Percentiles rank a stretch among this genome's conserved stretches.
phyloP scores from a whole-genome alignment of 2,113 vertebrate species.

The Neodon shergylaensis region DNA sequence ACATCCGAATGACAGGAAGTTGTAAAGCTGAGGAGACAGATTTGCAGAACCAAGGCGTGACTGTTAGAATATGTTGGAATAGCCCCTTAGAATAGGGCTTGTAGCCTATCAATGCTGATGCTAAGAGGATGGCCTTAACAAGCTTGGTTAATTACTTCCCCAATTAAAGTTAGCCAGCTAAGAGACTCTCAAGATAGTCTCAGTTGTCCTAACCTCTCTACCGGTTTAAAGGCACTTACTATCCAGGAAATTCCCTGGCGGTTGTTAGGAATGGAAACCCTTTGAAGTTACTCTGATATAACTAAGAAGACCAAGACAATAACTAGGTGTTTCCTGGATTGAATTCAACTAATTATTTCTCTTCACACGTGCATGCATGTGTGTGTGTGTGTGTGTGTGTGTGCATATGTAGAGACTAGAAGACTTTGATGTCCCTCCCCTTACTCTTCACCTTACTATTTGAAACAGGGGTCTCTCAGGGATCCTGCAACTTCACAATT shows the following conservation, averaged over 20 bases:
- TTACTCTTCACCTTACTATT: not conserved
- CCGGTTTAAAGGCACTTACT: not conserved
- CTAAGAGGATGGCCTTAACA: not conserved
- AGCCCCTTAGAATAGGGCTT: not conserved
- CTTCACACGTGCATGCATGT: not conserved
- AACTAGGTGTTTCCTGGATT: not conserved
- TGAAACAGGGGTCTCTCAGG: not conserved
- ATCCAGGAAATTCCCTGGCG: not conserved
- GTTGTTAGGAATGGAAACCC: not conserved
- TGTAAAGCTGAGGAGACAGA: not conserved
- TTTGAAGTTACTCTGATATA: not conserved
- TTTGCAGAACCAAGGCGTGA: not conserved
- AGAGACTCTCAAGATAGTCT: rapidly evolving
- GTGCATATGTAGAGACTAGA: not conserved
- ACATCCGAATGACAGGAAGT: not conserved
- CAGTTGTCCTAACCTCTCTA: rapidly evolving
- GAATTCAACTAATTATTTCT: not conserved
- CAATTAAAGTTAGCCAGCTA: not conserved
- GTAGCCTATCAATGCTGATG: not conserved
- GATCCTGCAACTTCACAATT: too few relatives aligned
- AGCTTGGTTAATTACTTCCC: not conserved
- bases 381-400: not conserved
- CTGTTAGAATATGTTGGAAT: not conserved
- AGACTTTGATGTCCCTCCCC: too few relatives aligned
- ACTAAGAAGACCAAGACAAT: rapidly evolving